Evolutionary conservation across 2,888 invertebrate genomes (phyloP), one percentile per base, ranked within the genome.

Genomic region (Psylliodes chrysocephalus): DNA sequence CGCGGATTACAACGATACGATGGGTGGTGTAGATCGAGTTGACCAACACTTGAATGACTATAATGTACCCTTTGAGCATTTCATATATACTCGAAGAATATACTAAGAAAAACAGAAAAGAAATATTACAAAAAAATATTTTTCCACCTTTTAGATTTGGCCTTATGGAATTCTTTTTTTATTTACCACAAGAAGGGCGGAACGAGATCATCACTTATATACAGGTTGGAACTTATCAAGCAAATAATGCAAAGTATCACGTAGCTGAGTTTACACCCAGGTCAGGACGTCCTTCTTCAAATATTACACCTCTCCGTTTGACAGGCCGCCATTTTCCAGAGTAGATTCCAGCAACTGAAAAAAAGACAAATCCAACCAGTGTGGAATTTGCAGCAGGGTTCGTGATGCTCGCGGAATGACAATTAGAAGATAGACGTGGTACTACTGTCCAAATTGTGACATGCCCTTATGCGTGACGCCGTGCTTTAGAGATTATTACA

Each of bases 11-110:
- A 73, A 73, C 62, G 56, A 70, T 51, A 75, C 71, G 3, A 75
- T 75, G 72, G 72, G 73, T 25, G 74, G 74, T 10, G 73, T 75
- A 25, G 74, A 76, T 64, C 44, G 71, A 28, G 57, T 73, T n/a
- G 71, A 74, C 62, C 70, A 74, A 60, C 71, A 71, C 55, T 47
- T 73, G 6, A 47, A 60, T n/a, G 70, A 63, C 44, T 65, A 66
- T 28, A 65, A 66, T 10, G 14, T 66, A 3, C 14, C 70, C 1
- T n/a, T n/a, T n/a, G n/a, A n/a, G n/a, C n/a, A n/a, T n/a, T n/a
- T n/a, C n/a, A n/a, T n/a, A n/a, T n/a, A n/a, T n/a, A n/a, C 42
- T 42, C 15, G 14, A 12, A 14, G 57, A n/a, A n/a, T n/a, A n/a
- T n/a, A n/a, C n/a, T n/a, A n/a, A n/a, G 42, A 69, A 66, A 73